These are phyloP conservation scores for Galagoides demidoff DNA, from an alignment of 2,797 vertebrate species.

Conservation along the genomic window DNA sequence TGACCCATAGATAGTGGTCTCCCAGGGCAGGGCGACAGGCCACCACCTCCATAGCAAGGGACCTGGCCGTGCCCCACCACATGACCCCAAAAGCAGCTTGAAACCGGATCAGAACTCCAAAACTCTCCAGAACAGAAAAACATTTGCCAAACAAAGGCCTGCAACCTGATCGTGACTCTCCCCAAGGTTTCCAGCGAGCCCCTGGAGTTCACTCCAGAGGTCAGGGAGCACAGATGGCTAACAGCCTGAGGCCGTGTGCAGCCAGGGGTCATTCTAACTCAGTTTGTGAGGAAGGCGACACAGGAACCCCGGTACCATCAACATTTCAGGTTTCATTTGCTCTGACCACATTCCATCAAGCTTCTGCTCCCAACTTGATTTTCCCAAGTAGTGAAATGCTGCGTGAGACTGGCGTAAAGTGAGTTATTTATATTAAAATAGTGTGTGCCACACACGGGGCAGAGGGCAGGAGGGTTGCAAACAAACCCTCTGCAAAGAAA, in stretches of 20 bases:
- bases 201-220: background rate
- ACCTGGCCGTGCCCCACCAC: background rate
- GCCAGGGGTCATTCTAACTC: background rate
- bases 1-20: background rate
- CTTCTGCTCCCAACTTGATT: background rate
- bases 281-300: fast-evolving
- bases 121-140: background rate
- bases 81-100: background rate
- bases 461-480: background rate
- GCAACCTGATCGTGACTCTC: background rate
- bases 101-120: background rate
- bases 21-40: background rate
- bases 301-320: background rate
- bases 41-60: background rate
- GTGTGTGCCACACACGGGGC: background rate
- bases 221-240: background rate
- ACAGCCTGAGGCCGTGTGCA: fast-evolving
- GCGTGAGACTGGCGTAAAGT: background rate
- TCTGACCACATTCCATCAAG: background rate
- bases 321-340: background rate
- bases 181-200: background rate
- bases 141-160: background rate
- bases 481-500: background rate
- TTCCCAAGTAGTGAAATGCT: background rate
- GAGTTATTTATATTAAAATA: background rate